phyloP scores from a whole-genome alignment of 1,140 invertebrate species.

The Zophobas morio region DNA sequence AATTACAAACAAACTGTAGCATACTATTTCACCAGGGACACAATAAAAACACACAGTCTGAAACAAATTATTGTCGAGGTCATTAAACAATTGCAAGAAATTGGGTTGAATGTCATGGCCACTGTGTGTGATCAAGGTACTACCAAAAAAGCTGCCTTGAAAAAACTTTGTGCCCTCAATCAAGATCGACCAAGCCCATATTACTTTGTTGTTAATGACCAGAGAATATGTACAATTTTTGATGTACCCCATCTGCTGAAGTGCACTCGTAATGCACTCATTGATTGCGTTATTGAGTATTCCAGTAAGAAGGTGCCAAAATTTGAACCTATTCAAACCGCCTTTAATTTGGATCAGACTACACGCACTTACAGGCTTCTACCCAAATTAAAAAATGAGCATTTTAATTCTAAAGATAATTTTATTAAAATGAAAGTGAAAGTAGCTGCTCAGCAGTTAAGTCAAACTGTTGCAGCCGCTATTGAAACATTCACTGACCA shows the following conservation, averaged over 20 bases:
- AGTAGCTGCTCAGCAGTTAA: conserved; percentile 41
- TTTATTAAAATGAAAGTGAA: conserved; percentile 47
- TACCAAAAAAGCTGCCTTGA: conserved; percentile 44
- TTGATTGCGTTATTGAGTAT: conserved; percentile 40
- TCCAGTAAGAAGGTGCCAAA: conserved; percentile 35
- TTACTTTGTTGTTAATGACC: conserved; percentile 43
- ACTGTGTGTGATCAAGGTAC: conserved; percentile 54
- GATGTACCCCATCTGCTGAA: conserved; percentile 51
- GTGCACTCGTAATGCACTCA: conserved; percentile 44
- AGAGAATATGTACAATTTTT: conserved; percentile 41
- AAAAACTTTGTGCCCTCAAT: conserved; percentile 9
- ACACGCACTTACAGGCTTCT: conserved; percentile 31
- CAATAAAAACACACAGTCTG: background rate
- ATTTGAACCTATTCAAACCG: conserved; percentile 38
- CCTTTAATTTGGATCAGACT: conserved; percentile 30
- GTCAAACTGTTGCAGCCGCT: conserved; percentile 25
- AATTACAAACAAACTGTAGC: conserved; percentile 42
- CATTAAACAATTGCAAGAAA: conserved; percentile 34
- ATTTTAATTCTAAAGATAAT: conserved; percentile 48
- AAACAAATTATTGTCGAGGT: conserved; percentile 22
- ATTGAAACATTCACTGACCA: conserved; percentile 33
- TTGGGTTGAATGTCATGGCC: conserved; percentile 41
- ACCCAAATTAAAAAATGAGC: conserved; percentile 32
- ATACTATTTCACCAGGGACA: conserved; percentile 36
- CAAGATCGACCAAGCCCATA: conserved; percentile 22